phyloP scores from a whole-genome alignment of 2,888 invertebrate species.

The Caenorhabditis afra region DNA sequence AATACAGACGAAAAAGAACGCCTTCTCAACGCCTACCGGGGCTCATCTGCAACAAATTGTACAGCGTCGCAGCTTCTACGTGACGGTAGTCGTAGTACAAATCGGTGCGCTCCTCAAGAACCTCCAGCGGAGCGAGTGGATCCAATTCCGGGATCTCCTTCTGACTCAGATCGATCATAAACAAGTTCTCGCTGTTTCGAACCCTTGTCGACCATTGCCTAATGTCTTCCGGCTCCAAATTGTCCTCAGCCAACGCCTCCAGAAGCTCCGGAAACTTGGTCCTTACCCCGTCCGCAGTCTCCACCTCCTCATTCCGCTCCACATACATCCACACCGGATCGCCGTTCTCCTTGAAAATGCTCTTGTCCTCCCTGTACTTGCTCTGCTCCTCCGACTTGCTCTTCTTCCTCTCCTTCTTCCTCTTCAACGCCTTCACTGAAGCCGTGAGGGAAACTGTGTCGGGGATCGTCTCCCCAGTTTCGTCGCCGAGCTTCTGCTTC shows the following conservation, averaged over 20 bases:
- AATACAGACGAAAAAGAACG: not conserved
- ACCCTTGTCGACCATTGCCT: constrained; percentile 2
- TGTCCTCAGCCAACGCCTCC: constrained; percentile 12
- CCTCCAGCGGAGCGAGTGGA: not conserved
- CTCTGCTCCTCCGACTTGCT: not conserved
- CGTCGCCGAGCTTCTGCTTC: too few relatives aligned
- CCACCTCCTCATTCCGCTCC: not conserved
- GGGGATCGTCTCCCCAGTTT: too few relatives aligned
- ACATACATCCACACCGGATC: constrained; percentile 22
- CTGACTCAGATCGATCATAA: not conserved
- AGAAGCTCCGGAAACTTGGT: constrained; percentile 9
- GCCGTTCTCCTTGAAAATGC: constrained; percentile 13
- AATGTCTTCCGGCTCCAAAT: constrained; percentile 4
- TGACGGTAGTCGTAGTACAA: not conserved
- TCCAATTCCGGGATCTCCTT: not conserved
- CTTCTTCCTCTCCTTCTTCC: not conserved
- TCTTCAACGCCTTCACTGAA: not conserved
- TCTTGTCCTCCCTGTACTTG: not conserved
- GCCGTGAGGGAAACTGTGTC: too few relatives aligned
- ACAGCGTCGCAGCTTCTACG: not conserved
- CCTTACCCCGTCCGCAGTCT: constrained; percentile 5
- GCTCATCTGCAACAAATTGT: not conserved
- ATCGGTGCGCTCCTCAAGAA: not conserved
- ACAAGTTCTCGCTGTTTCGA: too few relatives aligned
- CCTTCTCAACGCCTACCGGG: not conserved